phyloP scores from a whole-genome alignment of 2,113 vertebrate genomes.

The Pogonocichla stellata region DNA sequence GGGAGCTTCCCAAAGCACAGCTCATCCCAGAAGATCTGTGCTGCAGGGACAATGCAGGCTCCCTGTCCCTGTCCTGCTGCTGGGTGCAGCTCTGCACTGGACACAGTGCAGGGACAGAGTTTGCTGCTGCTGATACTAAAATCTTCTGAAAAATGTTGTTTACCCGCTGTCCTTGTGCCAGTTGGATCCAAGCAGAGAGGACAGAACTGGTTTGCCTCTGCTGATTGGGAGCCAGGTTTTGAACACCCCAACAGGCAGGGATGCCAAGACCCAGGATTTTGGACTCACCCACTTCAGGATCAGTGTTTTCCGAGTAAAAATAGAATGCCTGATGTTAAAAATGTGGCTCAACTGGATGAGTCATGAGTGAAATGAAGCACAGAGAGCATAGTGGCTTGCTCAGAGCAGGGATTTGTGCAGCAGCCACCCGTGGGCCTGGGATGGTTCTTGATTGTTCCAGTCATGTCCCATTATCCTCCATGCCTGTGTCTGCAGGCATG shows the following conservation, averaged over 20 bases:
- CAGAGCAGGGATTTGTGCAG: background rate
- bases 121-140: background rate
- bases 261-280: background rate
- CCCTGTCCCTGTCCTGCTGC: background rate
- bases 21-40: background rate
- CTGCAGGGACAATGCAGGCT: background rate
- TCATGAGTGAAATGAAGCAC: background rate
- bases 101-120: background rate
- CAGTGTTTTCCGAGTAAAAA: conserved; percentile 31
- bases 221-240: background rate
- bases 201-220: background rate
- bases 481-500: background rate
- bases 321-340: conserved; percentile 18
- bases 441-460: conserved; percentile 11
- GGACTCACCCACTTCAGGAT: background rate
- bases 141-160: background rate
- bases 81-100: background rate
- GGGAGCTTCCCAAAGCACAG: background rate
- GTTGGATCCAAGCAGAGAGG: background rate
- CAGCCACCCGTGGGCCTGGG: background rate
- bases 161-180: background rate
- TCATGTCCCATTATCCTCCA: background rate
- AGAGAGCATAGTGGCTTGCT: background rate
- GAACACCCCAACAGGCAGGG: background rate
- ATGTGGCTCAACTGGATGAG: background rate